A percentile compares a stretch with the other conserved stretches of the same genome.
These are phyloP conservation scores for Drosophila multiciliata DNA, from an alignment of 2,888 invertebrate species.

Conservation along the genomic window DNA sequence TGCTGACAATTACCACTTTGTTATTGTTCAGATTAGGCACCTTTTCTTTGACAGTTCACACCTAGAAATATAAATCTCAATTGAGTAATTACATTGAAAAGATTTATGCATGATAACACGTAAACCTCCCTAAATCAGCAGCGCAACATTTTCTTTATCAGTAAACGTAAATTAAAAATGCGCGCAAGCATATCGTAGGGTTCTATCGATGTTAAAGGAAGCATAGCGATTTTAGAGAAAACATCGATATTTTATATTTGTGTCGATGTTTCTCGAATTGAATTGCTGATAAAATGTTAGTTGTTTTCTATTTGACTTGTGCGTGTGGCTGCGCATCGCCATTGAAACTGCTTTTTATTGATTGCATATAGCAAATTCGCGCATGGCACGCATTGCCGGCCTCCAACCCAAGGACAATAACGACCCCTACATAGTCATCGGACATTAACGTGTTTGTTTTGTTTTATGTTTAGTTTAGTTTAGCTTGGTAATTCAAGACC, in stretches of 20 bases:
- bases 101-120: not conserved
- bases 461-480: slow-evolving; percentile 10
- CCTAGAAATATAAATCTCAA: not conserved
- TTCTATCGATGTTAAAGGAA: not conserved
- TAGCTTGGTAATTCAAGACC: slow-evolving; percentile 62
- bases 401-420: slow-evolving; percentile 71
- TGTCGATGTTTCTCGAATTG: not conserved
- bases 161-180: not conserved
- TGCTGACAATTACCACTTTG: not conserved
- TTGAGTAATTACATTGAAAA: too few relatives aligned
- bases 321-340: slow-evolving; percentile 34
- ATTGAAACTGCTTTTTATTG: slow-evolving; percentile 65
- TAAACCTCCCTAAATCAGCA: not conserved
- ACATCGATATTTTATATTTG: not conserved
- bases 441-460: slow-evolving; percentile 45
- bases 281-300: slow-evolving; percentile 28
- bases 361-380: slow-evolving; percentile 62
- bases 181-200: not conserved
- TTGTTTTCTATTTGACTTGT: slow-evolving; percentile 12
- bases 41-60: not conserved
- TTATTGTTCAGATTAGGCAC: not conserved
- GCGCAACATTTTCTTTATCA: not conserved
- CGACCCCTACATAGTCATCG: slow-evolving; percentile 58
- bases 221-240: not conserved
- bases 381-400: slow-evolving; percentile 71